Conservation (phyloP, 2,113 vertebrate genomes). For the Lanius collurio region DNA sequence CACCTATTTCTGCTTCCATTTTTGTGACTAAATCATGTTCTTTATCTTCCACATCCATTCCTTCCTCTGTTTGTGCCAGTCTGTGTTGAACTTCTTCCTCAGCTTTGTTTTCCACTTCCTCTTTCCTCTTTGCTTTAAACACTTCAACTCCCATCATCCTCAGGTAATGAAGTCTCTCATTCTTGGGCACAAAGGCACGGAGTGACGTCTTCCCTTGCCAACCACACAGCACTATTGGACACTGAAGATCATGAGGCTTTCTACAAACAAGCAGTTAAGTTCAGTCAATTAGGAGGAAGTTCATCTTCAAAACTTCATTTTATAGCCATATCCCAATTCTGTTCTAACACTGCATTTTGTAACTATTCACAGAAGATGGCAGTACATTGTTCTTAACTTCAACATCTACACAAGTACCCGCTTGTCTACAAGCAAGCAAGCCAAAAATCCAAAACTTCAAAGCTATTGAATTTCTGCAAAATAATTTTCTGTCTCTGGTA, state of each 20-base stretch:
- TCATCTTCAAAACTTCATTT: background rate
- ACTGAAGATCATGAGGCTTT: conserved; percentile 83
- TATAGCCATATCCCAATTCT: background rate
- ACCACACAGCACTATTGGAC: conserved; percentile 91
- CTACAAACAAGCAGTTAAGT: conserved; percentile 56
- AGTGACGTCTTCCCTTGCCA: conserved; percentile 97
- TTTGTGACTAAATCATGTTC: background rate
- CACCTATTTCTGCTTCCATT: conserved; percentile 43
- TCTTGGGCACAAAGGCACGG: conserved; percentile 93
- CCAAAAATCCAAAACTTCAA: background rate
- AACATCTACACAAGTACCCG: background rate
- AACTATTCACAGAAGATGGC: background rate
- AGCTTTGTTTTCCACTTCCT: background rate
- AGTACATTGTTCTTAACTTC: background rate
- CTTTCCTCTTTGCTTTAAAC: conserved; percentile 77
- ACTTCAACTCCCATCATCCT: conserved; percentile 95
- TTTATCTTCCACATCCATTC: background rate
- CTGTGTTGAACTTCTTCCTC: background rate
- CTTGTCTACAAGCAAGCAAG: background rate
- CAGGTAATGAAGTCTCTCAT: conserved; percentile 94
- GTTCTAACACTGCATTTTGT: background rate
- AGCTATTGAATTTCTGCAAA: background rate
- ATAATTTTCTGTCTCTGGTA: background rate
- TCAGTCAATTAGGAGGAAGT: background rate
- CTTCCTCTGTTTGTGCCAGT: conserved; percentile 15